These are phyloP conservation scores for Gymnothorax javanicus DNA, from an alignment of 2,797 vertebrate species.

Conservation along the genomic window DNA sequence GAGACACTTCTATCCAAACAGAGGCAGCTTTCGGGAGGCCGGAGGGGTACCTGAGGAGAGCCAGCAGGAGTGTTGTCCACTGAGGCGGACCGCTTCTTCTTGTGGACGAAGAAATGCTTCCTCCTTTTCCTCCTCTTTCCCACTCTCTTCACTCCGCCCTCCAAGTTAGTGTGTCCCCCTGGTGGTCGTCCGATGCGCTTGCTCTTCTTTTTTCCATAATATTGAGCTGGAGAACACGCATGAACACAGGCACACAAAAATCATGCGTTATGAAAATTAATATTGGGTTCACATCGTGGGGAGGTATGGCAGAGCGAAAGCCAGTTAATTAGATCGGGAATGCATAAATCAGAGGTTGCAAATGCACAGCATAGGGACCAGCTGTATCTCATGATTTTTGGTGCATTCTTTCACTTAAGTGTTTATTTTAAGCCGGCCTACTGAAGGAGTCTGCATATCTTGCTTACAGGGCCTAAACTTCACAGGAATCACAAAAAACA, in stretches of 20 bases:
- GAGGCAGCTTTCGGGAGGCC: no score
- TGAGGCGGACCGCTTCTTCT: constrained; percentile 77
- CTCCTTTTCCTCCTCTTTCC: constrained; percentile 77
- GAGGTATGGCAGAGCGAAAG: neutral
- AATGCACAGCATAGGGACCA: no score
- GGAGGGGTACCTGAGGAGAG: constrained; percentile 72
- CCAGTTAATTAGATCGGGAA: neutral
- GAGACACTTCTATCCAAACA: neutral
- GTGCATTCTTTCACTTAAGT: no score
- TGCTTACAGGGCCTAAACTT: no score
- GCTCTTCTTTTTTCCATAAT: constrained; percentile 78
- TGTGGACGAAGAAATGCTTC: constrained; percentile 80
- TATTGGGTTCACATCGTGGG: neutral
- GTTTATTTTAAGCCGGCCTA: no score
- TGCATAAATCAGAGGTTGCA: neutral
- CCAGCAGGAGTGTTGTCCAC: constrained; percentile 78
- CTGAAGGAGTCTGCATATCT: no score
- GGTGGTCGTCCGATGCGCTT: constrained; percentile 75
- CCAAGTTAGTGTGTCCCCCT: constrained; percentile 74
- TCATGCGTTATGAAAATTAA: neutral
- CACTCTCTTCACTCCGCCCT: constrained; percentile 74
- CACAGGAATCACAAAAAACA: no score
- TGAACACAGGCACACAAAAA: neutral
- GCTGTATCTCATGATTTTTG: no score
- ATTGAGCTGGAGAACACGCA: constrained; percentile 68